A percentile compares a stretch with the other conserved stretches of the same genome.
Conservation (phyloP, 1,140 invertebrate species). For the Patella vulgata region DNA sequence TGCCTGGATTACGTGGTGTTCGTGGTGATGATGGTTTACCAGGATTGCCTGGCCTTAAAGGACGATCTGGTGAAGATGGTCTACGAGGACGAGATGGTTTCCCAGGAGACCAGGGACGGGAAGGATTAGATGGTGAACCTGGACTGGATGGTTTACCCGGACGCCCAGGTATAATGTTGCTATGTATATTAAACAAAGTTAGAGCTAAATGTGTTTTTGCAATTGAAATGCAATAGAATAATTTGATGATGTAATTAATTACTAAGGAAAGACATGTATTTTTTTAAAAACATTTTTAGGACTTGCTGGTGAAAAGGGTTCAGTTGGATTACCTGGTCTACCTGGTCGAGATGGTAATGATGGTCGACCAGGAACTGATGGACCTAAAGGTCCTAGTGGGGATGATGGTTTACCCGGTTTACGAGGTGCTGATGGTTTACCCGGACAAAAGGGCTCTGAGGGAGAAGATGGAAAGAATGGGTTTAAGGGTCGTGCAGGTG, state of each 20-base stretch:
- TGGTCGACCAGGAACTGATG: not conserved
- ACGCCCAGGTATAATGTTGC: not conserved
- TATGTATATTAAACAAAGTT: too few species aligned
- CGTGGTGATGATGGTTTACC: conserved; percentile 39
- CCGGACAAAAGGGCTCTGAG: conserved; percentile 13
- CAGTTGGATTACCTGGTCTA: conserved; percentile 15
- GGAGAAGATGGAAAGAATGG: conserved; percentile 17
- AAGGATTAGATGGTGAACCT: conserved; percentile 16
- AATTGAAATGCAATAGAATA: too few species aligned
- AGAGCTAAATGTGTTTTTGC: too few species aligned
- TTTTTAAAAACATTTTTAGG: too few species aligned
- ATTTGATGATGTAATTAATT: too few species aligned
- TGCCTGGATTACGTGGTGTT: conserved; percentile 23
- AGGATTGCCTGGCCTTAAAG: conserved; percentile 38
- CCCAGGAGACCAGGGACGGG: conserved; percentile 19
- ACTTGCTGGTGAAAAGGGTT: conserved; percentile 13
- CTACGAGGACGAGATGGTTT: conserved; percentile 19
- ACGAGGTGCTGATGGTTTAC: conserved; percentile 16
- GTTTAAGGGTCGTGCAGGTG: conserved; percentile 11
- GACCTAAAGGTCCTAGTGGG: conserved; percentile 7
- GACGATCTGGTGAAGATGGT: conserved; percentile 26
- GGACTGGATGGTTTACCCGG: conserved; percentile 16
- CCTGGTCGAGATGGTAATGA: conserved; percentile 15
- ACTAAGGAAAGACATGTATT: too few species aligned
- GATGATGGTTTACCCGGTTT: conserved; percentile 16